Evolutionary conservation across 2,113 vertebrate species (phyloP).

Genomic region (Python bivittatus): DNA sequence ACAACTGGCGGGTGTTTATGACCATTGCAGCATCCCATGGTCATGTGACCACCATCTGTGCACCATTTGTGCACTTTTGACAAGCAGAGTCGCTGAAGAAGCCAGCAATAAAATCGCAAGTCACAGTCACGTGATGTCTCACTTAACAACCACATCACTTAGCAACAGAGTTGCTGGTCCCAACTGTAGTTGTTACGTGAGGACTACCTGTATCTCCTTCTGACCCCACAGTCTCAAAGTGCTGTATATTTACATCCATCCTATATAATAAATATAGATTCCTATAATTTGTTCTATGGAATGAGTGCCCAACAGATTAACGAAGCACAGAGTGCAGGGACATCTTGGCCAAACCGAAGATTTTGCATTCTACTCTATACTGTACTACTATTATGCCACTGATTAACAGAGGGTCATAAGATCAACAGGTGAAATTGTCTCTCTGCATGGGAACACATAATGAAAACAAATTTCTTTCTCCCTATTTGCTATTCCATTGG

Average conservation of each 20-base stretch:
- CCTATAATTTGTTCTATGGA: background rate
- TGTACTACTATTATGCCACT: background rate
- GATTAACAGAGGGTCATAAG: slow-evolving; percentile 8
- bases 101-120: background rate
- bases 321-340: background rate
- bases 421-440: background rate
- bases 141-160: background rate
- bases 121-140: background rate
- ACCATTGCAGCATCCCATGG: background rate
- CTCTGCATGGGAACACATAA: background rate
- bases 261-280: background rate
- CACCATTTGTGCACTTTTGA: too few relatives aligned
- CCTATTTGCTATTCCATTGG: background rate
- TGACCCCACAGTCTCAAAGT: background rate
- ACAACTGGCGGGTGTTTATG: background rate
- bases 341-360: background rate
- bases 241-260: background rate
- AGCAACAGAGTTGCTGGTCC: background rate
- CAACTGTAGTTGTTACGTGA: background rate
- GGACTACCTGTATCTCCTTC: background rate
- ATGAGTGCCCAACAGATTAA: background rate
- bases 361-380: background rate
- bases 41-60: background rate
- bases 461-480: background rate
- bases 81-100: background rate